These are phyloP conservation scores for Netelia virgata DNA, from an alignment of 2,888 invertebrate species.

Conservation along the genomic window DNA sequence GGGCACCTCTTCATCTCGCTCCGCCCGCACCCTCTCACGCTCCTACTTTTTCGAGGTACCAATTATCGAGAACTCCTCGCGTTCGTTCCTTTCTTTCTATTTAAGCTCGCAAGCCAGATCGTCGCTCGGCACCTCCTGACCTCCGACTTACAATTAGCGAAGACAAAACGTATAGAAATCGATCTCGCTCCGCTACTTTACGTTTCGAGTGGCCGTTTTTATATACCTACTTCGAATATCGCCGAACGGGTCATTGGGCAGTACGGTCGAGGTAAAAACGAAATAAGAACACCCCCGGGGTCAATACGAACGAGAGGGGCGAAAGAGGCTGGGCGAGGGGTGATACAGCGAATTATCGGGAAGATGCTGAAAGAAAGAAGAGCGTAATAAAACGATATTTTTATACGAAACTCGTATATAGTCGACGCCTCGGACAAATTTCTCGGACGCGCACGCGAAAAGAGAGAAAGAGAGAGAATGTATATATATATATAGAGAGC, in stretches of 20 bases:
- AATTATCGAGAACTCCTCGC: neutral
- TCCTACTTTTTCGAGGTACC: neutral
- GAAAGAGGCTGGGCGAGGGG: too few species aligned
- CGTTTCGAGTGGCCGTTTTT: too few species aligned
- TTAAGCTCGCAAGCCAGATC: neutral
- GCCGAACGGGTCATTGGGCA: too few species aligned
- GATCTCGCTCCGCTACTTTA: too few species aligned
- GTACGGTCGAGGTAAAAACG: too few species aligned
- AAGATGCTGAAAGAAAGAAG: slow-evolving; percentile 20
- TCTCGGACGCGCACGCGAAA: slow-evolving; percentile 4
- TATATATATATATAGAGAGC: slow-evolving; percentile 35
- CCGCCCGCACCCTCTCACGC: neutral
- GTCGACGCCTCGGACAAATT: slow-evolving; percentile 30
- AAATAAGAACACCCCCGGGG: too few species aligned
- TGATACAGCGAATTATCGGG: slow-evolving; percentile 14
- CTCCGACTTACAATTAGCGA: too few species aligned
- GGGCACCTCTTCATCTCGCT: slow-evolving; percentile 13
- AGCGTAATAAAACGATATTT: slow-evolving; percentile 37
- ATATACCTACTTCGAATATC: too few species aligned
- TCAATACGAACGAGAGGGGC: too few species aligned
- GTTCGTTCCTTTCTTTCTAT: neutral
- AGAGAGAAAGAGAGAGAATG: slow-evolving; percentile 1
- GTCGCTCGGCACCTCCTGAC: too few species aligned
- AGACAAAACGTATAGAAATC: too few species aligned
- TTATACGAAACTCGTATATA: neutral